Base-by-base conservation (phyloP, 2,113 vertebrate species). In the Chloropsis cyanopogon region DNA sequence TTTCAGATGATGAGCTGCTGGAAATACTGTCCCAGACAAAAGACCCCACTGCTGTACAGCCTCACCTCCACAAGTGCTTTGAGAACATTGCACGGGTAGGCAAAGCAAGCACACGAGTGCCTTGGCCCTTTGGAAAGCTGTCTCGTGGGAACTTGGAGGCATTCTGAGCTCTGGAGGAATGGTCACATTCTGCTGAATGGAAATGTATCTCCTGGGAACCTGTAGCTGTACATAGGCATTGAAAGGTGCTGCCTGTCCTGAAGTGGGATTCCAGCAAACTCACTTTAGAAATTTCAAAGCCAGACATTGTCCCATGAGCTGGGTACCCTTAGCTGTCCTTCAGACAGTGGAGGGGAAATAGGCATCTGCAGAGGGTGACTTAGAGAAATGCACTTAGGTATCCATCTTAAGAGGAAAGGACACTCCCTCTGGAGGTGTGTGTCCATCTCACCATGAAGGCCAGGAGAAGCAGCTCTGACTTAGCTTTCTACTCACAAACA, bases 11-110 rank as follows among this genome's bases (percentile, higher is more conserved):
- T 66, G 98, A 99, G 91, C 98, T 99, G 24, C 97, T 99, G 76
- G 98, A 99, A 97, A 99, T 99, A 90, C 91, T 99, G 72, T 99
- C 99, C 78, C 99, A 99, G 96, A 98, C 98, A 26, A 99, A 98
- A 97, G 98, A 99, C 88, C 99, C 98, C 59, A 99, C 98, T 19
- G 98, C 99, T 29, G 98, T 99, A 72, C 99, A 99, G 72, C 98
- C 98, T 52, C 99, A 99, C 76, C 97, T 99, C 44, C 97, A 97
- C 91, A 99, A 99, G 92, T 99, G 99, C 97, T 99, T 99, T 47
- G 99, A 99, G 97, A 99, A 99, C 95, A 97, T 99, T 11, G 97
- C 98, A 60, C 97, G 72, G 97, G 99, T 99, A 96, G 82, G 87
- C 57, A 66, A 59, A 61, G 73, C 54, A 42, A 59, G 61, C 19